Conservation (phyloP, 2,113 vertebrate species). For the Climacteris rufus region DNA sequence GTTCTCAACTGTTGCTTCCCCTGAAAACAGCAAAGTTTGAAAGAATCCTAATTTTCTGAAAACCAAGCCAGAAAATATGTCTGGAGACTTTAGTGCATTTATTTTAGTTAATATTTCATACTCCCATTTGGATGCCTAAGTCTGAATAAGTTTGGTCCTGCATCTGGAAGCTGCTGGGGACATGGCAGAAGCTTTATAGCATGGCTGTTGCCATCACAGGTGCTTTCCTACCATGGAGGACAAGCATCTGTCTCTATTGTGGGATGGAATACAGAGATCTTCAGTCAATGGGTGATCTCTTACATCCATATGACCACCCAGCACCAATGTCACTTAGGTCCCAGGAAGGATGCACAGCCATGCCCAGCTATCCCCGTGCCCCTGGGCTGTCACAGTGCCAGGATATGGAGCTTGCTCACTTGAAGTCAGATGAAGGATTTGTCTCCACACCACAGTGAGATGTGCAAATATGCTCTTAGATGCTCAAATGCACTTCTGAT, state of each 20-base stretch:
- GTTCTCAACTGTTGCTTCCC: not conserved
- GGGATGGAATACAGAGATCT: not conserved
- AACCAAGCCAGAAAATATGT: not conserved
- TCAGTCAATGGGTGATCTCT: not conserved
- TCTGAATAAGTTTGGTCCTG: not conserved
- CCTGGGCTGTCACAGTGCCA: fast-evolving
- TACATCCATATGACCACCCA: not conserved
- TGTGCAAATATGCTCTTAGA: not conserved
- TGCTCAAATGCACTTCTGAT: not conserved
- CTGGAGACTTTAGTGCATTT: not conserved
- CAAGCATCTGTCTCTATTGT: not conserved
- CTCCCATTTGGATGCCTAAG: not conserved
- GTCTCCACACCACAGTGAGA: not conserved
- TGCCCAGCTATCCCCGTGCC: not conserved
- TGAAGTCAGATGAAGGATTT: not conserved
- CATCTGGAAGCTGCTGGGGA: not conserved
- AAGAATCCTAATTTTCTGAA: not conserved
- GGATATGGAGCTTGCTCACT: not conserved
- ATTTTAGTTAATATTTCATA: not conserved
- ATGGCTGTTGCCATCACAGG: not conserved
- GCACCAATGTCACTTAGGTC: not conserved
- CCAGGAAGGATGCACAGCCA: not conserved
- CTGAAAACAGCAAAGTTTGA: not conserved
- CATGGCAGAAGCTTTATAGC: not conserved
- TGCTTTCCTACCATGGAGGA: not conserved